phyloP scores from a whole-genome alignment of 2,797 vertebrate genomes.

The Cuculus canorus region DNA sequence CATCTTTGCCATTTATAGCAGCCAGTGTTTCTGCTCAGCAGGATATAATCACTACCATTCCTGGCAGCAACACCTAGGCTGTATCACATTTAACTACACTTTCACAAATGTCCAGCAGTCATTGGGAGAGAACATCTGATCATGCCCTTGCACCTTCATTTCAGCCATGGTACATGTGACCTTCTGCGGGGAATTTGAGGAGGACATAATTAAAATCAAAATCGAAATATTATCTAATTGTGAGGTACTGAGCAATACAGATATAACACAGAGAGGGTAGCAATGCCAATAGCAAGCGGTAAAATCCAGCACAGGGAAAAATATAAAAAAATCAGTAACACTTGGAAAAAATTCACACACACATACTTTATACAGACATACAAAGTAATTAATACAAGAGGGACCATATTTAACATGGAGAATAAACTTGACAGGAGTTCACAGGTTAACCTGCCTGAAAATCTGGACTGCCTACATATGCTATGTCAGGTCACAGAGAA shows the following conservation, averaged over 20 bases:
- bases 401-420: not conserved
- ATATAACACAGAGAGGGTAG: not conserved
- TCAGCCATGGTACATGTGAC: rapidly evolving
- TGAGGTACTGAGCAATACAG: not conserved
- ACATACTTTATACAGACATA: not conserved
- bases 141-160: not conserved
- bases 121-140: not conserved
- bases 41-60: not conserved
- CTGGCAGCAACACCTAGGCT: not conserved
- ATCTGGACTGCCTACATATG: not conserved
- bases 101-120: not conserved
- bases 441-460: not conserved
- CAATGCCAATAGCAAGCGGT: not conserved
- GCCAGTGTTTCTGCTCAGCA: not conserved
- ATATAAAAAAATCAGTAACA: not conserved
- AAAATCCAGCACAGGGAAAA: not conserved
- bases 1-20: not conserved
- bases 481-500: not conserved
- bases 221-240: not conserved
- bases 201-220: not conserved
- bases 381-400: not conserved
- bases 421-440: not conserved
- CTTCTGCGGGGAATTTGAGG: not conserved
- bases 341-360: not conserved
- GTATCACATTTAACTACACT: not conserved